phyloP scores from a whole-genome alignment of 1,140 invertebrate species.

The Colletes latitarsis region DNA sequence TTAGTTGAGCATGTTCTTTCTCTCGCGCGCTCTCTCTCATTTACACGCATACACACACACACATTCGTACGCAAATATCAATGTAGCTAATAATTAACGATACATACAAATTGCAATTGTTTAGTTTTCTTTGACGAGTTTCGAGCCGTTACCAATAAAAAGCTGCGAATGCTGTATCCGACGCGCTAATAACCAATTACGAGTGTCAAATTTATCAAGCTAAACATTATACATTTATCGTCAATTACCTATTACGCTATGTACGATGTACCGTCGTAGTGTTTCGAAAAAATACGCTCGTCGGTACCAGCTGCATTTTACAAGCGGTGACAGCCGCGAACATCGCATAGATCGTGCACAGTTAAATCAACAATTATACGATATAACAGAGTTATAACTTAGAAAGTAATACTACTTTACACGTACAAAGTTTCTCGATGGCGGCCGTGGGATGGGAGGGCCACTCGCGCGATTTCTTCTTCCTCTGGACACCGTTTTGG shows the following conservation, averaged over 20 bases:
- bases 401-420: constrained; percentile 8
- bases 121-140: constrained; percentile 42
- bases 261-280: background rate
- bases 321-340: constrained; percentile 33
- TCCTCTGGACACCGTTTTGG: too few species aligned
- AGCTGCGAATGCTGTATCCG: constrained; percentile 40
- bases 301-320: constrained; percentile 55
- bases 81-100: constrained; percentile 14
- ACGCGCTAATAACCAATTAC: background rate
- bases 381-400: constrained; percentile 26
- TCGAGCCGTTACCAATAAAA: constrained; percentile 32
- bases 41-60: constrained; percentile 1
- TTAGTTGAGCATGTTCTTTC: constrained; percentile 46
- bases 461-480: background rate
- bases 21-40: constrained; percentile 7
- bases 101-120: constrained; percentile 36
- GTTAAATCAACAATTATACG: constrained; percentile 51
- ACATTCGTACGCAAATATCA: background rate
- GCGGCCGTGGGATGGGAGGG: background rate
- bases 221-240: constrained; percentile 14
- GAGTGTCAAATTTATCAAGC: background rate
- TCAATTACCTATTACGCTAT: background rate
- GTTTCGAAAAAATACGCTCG: background rate
- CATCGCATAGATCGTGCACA: constrained; percentile 26
- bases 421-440: background rate